phyloP scores from a whole-genome alignment of 1,140 invertebrate genomes.

The Bombyx mandarina region DNA sequence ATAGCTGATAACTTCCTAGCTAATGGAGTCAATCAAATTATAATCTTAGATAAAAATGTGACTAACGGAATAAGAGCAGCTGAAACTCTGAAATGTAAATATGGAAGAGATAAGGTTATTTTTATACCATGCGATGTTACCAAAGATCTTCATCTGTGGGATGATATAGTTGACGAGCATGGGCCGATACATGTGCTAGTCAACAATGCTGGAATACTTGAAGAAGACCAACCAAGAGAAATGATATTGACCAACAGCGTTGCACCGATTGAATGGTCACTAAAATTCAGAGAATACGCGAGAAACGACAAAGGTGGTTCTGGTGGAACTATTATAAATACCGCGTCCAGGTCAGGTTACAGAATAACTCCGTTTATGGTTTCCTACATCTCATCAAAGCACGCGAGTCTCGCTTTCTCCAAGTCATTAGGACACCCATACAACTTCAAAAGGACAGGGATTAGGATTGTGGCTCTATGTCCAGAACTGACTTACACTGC shows the following conservation, averaged over 20 bases:
- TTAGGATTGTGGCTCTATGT: slow-evolving; percentile 69
- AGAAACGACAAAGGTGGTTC: slow-evolving; percentile 72
- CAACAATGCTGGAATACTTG: slow-evolving; percentile 74
- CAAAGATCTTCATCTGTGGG: slow-evolving; percentile 41
- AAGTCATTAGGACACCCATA: slow-evolving; percentile 68
- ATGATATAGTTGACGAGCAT: slow-evolving; percentile 44
- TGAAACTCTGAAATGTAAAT: slow-evolving; percentile 53
- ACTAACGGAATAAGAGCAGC: slow-evolving; percentile 35
- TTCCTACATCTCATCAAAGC: slow-evolving; percentile 79
- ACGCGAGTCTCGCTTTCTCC: slow-evolving; percentile 72
- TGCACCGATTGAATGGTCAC: slow-evolving; percentile 41
- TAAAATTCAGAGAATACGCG: slow-evolving; percentile 65
- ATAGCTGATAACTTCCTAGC: slow-evolving; percentile 36
- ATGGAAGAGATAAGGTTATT: slow-evolving; percentile 49
- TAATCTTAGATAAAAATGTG: slow-evolving; percentile 57
- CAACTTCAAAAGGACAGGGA: slow-evolving; percentile 71
- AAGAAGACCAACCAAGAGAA: slow-evolving; percentile 63
- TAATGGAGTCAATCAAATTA: slow-evolving; percentile 29
- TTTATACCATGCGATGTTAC: slow-evolving; percentile 69
- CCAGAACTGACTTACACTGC: slow-evolving; percentile 66
- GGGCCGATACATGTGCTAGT: slow-evolving; percentile 73
- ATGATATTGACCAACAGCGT: slow-evolving; percentile 44
- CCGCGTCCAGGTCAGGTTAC: slow-evolving; percentile 75
- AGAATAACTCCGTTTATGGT: slow-evolving; percentile 73
- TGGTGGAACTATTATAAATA: slow-evolving; percentile 76